Evolutionary conservation across 2,888 invertebrate genomes (phyloP).

Genomic region (Lepetodrilus schrolli): DNA sequence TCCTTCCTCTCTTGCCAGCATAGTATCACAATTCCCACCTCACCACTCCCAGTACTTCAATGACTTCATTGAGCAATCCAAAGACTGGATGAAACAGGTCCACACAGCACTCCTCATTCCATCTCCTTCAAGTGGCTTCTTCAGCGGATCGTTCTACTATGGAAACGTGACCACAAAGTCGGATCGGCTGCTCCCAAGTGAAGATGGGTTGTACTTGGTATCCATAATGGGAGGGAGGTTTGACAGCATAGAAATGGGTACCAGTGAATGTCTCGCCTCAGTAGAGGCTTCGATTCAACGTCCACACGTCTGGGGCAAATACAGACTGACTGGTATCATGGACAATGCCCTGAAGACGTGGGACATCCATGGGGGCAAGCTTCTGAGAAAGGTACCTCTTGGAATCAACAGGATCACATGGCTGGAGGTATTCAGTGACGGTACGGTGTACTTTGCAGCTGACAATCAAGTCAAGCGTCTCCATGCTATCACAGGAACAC

Average conservation of each 20-base stretch:
- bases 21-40: conserved; percentile 13
- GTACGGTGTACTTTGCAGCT: conserved; percentile 28
- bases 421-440: conserved; percentile 33
- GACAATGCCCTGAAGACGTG: conserved; percentile 22
- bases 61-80: conserved; percentile 41
- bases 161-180: conserved; percentile 16
- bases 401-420: conserved; percentile 30
- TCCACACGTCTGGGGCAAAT: conserved; percentile 31
- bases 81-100: conserved; percentile 44
- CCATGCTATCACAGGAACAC: conserved; percentile 30
- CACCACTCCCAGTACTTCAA: conserved; percentile 28
- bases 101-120: conserved; percentile 34
- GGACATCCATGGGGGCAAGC: conserved; percentile 32
- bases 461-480: conserved; percentile 30
- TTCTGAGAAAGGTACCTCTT: conserved; percentile 28
- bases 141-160: conserved; percentile 21
- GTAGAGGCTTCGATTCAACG: conserved; percentile 22
- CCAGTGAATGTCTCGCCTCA: conserved; percentile 32
- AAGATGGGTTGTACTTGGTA: background rate
- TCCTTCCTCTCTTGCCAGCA: conserved; percentile 13
- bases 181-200: background rate
- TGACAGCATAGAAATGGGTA: conserved; percentile 27
- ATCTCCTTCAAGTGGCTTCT: background rate
- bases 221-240: background rate
- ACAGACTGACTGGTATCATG: conserved; percentile 31